Evolutionary conservation across 37 sponge, comb jelly and placozoan genomes (phyloP).

Genomic region (Beroe forskalii): DNA sequence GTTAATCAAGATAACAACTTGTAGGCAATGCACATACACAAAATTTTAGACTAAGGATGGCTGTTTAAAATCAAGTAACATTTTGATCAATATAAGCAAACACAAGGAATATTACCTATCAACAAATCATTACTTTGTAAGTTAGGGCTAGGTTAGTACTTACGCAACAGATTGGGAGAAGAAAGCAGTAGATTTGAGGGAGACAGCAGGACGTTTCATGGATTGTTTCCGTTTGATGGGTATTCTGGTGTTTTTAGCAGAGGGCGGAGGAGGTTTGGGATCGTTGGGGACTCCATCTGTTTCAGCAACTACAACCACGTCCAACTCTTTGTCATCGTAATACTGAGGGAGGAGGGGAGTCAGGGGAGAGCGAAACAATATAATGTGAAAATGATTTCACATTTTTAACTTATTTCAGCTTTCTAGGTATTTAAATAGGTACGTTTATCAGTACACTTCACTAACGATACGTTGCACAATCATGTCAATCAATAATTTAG

Average conservation of each 20-base stretch:
- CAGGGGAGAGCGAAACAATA: background rate
- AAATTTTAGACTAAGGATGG: too few relatives aligned
- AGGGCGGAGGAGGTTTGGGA: background rate
- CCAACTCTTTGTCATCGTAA: conserved; percentile 50
- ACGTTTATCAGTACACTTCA: too few relatives aligned
- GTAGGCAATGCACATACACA: too few relatives aligned
- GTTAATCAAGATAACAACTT: too few relatives aligned
- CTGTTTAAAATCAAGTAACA: too few relatives aligned
- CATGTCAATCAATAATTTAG: too few relatives aligned
- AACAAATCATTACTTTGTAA: too few relatives aligned
- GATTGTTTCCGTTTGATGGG: conserved; percentile 38
- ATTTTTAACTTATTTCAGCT: too few relatives aligned
- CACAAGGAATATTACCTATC: too few relatives aligned
- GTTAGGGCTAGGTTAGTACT: conserved; percentile 34
- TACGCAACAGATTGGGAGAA: conserved; percentile 61
- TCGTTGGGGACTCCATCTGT: conserved; percentile 25
- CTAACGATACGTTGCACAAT: too few relatives aligned
- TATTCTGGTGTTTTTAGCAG: background rate
- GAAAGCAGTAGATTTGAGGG: conserved; percentile 39
- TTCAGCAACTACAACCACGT: conserved; percentile 2
- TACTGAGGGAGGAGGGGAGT: background rate
- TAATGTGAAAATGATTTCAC: background rate
- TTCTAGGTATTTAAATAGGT: too few relatives aligned
- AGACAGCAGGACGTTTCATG: conserved; percentile 32
- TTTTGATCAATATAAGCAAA: too few relatives aligned